phyloP scores from a whole-genome alignment of 2,113 vertebrate genomes.

The Dicaeum eximium region DNA sequence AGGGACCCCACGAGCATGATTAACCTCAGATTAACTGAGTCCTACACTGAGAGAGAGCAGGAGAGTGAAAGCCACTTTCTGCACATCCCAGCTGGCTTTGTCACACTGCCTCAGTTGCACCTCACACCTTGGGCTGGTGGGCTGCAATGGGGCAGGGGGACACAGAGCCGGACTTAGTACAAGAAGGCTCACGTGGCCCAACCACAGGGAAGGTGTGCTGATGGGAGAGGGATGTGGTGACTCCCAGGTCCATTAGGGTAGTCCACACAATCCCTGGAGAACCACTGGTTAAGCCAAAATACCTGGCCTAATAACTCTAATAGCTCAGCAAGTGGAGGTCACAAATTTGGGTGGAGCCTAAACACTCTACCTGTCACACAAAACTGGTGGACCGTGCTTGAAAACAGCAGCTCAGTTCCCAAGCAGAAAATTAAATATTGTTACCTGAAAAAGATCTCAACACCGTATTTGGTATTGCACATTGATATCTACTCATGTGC shows the following conservation, averaged over 20 bases:
- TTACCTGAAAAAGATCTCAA: neutral
- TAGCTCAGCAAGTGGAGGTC: neutral
- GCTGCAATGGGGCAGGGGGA: too few species aligned
- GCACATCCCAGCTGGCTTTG: neutral
- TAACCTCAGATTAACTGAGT: neutral
- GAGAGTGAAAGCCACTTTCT: neutral
- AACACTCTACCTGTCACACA: neutral
- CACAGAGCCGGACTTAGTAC: neutral
- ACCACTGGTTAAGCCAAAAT: neutral
- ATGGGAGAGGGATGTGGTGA: neutral
- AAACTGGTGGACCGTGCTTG: neutral
- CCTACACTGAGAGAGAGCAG: neutral
- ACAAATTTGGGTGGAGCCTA: neutral
- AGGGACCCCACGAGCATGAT: accelerated
- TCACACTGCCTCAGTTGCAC: neutral
- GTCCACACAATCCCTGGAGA: accelerated
- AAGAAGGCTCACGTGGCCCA: neutral
- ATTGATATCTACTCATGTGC: accelerated
- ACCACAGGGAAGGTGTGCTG: neutral
- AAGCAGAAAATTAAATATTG: neutral
- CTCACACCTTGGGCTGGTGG: neutral
- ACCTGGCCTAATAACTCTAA: neutral
- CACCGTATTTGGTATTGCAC: neutral
- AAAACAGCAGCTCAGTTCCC: neutral
- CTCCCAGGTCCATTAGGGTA: neutral